Evolutionary conservation across 2,797 vertebrate species (phyloP).

Genomic region (Bovichtus diacanthus): DNA sequence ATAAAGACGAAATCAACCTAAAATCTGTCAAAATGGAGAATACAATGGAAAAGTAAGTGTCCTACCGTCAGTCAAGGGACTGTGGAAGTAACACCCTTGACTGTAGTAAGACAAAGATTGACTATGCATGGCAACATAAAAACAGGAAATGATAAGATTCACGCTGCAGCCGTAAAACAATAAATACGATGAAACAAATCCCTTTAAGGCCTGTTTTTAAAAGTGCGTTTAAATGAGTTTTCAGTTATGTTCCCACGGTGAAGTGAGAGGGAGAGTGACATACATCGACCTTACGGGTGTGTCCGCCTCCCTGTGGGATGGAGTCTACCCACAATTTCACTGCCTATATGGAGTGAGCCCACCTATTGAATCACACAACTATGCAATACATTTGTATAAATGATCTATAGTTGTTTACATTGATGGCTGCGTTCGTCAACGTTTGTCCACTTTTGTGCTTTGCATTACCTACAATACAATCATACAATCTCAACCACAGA

Average conservation of each 20-base stretch:
- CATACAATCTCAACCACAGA: background rate
- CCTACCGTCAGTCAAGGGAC: background rate
- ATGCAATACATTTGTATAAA: background rate
- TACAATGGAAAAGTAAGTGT: background rate
- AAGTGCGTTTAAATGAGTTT: background rate
- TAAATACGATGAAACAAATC: background rate
- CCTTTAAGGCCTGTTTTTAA: background rate
- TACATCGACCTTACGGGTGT: slow-evolving; percentile 30
- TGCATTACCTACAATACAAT: background rate
- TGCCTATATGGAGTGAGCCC: background rate
- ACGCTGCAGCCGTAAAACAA: background rate
- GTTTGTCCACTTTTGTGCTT: background rate
- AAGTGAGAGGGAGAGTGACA: slow-evolving; percentile 55
- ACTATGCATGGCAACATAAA: background rate
- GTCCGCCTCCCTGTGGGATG: background rate
- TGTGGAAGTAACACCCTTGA: background rate
- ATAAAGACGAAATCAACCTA: background rate
- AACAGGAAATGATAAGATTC: too few species aligned
- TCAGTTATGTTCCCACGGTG: slow-evolving; percentile 11
- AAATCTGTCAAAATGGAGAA: background rate
- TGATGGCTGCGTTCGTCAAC: background rate
- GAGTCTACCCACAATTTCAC: background rate
- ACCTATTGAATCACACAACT: background rate
- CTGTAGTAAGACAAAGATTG: background rate
- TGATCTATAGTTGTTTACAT: background rate